Conservation (phyloP, 2,113 vertebrate species). For the Xiphias gladius region DNA sequence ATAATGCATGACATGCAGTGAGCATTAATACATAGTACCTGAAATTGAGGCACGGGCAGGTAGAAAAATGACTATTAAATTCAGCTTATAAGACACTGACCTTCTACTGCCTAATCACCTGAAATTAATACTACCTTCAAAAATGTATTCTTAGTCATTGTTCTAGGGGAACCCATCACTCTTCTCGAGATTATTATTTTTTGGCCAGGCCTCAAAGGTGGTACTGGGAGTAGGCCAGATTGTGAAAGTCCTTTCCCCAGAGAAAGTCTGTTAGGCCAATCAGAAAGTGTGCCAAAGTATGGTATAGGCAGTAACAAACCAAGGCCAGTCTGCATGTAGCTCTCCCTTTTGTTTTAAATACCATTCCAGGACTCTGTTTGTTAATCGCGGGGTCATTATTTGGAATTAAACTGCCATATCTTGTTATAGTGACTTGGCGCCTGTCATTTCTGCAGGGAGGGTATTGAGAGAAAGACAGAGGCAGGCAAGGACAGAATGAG, state of each 20-base stretch:
- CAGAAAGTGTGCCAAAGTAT: conserved; percentile 47
- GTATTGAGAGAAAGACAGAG: conserved; percentile 36
- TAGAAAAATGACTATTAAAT: neutral
- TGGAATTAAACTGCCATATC: conserved; percentile 79
- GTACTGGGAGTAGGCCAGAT: conserved; percentile 27
- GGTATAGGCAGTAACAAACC: conserved; percentile 57
- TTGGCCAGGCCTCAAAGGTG: conserved; percentile 19
- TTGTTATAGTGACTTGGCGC: conserved; percentile 77
- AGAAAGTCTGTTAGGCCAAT: conserved; percentile 68
- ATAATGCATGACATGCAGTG: neutral
- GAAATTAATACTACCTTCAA: conserved; percentile 24
- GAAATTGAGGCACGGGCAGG: neutral
- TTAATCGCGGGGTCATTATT: conserved; percentile 76
- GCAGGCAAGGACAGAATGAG: conserved; percentile 47
- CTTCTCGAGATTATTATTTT: conserved; percentile 30
- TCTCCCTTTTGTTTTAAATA: conserved; percentile 69
- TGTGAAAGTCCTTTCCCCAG: conserved; percentile 50
- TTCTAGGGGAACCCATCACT: conserved; percentile 18
- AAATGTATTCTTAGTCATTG: neutral
- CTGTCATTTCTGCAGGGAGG: conserved; percentile 60
- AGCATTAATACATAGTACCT: neutral
- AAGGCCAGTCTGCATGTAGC: conserved; percentile 33
- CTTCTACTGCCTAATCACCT: conserved; percentile 2
- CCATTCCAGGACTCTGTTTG: conserved; percentile 70
- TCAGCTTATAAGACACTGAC: neutral